Evolutionary conservation across 2,888 invertebrate genomes (phyloP).

Genomic region (Plebejus melissa): DNA sequence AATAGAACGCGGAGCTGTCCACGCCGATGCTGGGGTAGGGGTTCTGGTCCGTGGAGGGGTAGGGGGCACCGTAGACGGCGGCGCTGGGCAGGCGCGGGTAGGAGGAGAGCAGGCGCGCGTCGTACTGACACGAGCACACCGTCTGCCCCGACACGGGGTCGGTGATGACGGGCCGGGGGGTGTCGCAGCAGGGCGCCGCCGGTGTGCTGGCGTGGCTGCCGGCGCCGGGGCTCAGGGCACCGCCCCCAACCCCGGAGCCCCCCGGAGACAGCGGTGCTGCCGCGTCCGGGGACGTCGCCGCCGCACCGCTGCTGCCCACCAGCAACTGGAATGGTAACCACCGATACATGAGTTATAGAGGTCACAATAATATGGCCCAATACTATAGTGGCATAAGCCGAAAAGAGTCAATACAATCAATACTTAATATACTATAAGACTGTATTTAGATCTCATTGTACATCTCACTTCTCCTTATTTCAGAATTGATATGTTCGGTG

Average conservation of each 20-base stretch:
- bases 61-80: conserved; percentile 91
- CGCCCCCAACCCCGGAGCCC: conserved; percentile 81
- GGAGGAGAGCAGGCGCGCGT: conserved; percentile 88
- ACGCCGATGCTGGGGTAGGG: conserved; percentile 95
- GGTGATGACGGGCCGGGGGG: conserved; percentile 93
- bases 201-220: conserved; percentile 75
- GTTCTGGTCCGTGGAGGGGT: conserved; percentile 94
- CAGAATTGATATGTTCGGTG: neutral
- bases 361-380: neutral
- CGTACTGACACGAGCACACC: conserved; percentile 96
- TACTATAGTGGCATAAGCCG: neutral
- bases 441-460: neutral
- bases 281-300: conserved; percentile 86
- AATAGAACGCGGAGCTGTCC: conserved; percentile 96
- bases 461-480: neutral
- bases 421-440: too few relatives aligned
- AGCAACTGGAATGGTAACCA: conserved; percentile 79
- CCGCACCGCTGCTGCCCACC: conserved; percentile 86
- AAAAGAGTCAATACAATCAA: too few relatives aligned
- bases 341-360: neutral
- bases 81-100: conserved; percentile 89
- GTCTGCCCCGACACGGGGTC: conserved; percentile 96
- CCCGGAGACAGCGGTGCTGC: conserved; percentile 87
- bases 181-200: conserved; percentile 89
- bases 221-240: conserved; percentile 79